Conservation (phyloP, 2,113 vertebrate species). For the Colistium nudipinnis region DNA sequence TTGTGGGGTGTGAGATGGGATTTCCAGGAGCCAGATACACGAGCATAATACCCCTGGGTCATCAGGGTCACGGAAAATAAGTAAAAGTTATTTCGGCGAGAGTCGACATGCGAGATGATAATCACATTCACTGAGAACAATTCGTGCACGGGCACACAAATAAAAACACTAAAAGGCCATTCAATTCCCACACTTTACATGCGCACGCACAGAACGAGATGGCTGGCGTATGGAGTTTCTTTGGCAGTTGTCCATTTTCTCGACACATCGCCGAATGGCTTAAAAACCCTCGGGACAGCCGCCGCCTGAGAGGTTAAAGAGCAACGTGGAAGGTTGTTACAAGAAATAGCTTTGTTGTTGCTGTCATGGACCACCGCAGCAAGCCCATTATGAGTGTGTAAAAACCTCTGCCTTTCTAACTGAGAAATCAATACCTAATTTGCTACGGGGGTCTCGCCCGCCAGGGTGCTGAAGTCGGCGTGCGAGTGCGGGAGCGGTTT, state of each 20-base stretch:
- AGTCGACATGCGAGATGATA: constrained; percentile 1
- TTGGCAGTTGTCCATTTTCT: neutral
- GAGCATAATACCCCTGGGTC: constrained; percentile 31
- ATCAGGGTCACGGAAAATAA: constrained; percentile 49
- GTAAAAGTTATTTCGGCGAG: constrained; percentile 49
- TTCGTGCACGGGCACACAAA: constrained; percentile 21
- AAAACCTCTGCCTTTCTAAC: constrained; percentile 70
- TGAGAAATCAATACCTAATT: constrained; percentile 83
- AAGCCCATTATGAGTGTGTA: constrained; percentile 70
- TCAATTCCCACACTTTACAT: constrained; percentile 1
- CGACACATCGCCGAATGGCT: constrained; percentile 17
- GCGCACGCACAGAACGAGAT: neutral
- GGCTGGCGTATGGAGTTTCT: neutral
- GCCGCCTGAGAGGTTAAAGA: constrained; percentile 35
- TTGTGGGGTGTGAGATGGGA: constrained; percentile 42
- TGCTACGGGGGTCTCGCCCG: constrained; percentile 69
- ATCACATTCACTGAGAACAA: constrained; percentile 29
- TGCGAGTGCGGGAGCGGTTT: constrained; percentile 39
- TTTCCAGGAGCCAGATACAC: constrained; percentile 28
- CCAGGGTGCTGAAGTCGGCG: constrained; percentile 61
- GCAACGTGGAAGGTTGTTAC: constrained; percentile 55
- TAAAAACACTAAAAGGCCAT: constrained; percentile 1
- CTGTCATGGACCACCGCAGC: constrained; percentile 68
- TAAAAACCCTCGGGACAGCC: constrained; percentile 19
- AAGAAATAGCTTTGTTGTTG: constrained; percentile 65